These are phyloP conservation scores for Psittacula derbiana DNA, from an alignment of 2,797 vertebrate genomes.

Conservation along the genomic window DNA sequence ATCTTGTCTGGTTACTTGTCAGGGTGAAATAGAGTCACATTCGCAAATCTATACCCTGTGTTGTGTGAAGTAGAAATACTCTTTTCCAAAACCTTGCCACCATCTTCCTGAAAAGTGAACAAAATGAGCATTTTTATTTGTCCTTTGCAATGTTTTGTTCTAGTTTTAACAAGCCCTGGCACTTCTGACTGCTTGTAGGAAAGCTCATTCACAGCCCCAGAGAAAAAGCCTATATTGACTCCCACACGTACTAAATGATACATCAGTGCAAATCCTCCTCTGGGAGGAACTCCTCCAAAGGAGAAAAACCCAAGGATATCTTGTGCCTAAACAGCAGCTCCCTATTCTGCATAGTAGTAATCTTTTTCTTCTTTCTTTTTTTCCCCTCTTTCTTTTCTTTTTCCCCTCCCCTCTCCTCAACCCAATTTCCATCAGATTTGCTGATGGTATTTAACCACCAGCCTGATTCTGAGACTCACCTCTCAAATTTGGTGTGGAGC, in stretches of 20 bases:
- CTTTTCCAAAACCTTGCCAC: background rate
- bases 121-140: background rate
- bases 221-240: background rate
- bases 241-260: background rate
- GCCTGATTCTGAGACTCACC: background rate
- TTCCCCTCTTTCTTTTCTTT: accelerated
- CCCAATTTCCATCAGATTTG: background rate
- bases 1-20: background rate
- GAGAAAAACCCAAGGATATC: background rate
- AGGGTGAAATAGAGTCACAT: background rate
- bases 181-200: background rate
- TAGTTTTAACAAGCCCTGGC: background rate
- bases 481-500: background rate
- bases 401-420: background rate
- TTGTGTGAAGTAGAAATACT: background rate
- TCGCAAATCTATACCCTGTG: background rate
- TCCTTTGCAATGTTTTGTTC: background rate
- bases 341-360: background rate
- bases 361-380: background rate
- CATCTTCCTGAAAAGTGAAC: background rate
- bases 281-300: background rate
- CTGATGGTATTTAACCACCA: background rate
- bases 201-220: background rate
- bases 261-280: background rate
- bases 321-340: background rate